Evolutionary conservation across 2,888 invertebrate species (phyloP).

Genomic region (Bhutanitis thaidina): DNA sequence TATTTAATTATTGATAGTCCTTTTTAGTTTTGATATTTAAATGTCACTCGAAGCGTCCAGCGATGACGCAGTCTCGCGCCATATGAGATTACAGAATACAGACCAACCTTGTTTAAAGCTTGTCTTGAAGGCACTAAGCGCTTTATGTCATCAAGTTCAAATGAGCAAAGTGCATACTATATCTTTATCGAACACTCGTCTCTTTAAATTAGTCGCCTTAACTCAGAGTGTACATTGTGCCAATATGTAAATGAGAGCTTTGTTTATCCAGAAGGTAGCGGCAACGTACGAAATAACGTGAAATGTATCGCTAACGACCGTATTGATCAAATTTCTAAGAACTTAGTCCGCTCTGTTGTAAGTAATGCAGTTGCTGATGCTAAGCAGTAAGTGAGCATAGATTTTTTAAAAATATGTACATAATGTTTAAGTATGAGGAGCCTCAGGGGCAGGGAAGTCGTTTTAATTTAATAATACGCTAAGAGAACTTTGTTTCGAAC

Average conservation of each 20-base stretch:
- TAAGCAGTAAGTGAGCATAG: no score
- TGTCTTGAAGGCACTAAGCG: slow-evolving; percentile 41
- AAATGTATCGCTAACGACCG: slow-evolving; percentile 31
- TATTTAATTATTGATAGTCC: slow-evolving; percentile 11
- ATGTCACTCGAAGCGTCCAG: slow-evolving; percentile 53
- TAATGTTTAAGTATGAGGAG: no score
- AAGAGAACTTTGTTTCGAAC: no score
- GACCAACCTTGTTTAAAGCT: slow-evolving; percentile 42
- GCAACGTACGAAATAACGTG: slow-evolving; percentile 23
- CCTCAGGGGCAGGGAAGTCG: no score
- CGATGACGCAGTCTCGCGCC: slow-evolving; percentile 58
- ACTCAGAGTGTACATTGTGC: slow-evolving; percentile 35
- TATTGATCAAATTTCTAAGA: slow-evolving; percentile 49
- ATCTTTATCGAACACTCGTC: slow-evolving; percentile 37
- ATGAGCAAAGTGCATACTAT: slow-evolving; percentile 37
- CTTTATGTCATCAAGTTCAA: slow-evolving; percentile 45
- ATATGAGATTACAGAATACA: slow-evolving; percentile 49
- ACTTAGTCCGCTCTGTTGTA: slow-evolving; percentile 9
- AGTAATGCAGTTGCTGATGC: neutral
- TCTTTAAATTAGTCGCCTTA: slow-evolving; percentile 46
- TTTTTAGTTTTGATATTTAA: slow-evolving; percentile 30
- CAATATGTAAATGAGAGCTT: slow-evolving; percentile 53
- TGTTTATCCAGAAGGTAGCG: slow-evolving; percentile 57
- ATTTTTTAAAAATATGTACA: no score
- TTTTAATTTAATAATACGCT: no score